Evolutionary conservation across 2,888 invertebrate species (phyloP), one percentile per base, ranked within the genome.

Genomic region (Platyscelio sp.): DNA sequence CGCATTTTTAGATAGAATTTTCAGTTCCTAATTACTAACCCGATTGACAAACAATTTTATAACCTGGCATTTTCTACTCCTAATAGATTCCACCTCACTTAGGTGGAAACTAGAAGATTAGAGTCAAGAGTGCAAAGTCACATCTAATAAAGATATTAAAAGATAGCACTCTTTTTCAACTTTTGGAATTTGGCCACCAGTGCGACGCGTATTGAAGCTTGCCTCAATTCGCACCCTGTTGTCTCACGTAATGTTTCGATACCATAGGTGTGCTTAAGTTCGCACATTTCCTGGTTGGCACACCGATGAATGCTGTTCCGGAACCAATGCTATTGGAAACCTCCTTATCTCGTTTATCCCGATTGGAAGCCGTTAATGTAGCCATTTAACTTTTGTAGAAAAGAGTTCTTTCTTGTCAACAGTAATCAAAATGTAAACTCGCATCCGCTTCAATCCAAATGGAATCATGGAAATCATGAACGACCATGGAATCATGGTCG

Each of bases 71-170:
- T 49, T 20, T 22, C 72, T 56, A 6, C 79, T 67, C 1, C 65
- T 72, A 2, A 63, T 26, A 0, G 70, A 70, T 13, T 46, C 70
- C n/a, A n/a, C n/a, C n/a, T 20, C 78, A 78, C 27, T 61, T 61
- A 20, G 60, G 60, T 15, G 33, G 60, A 22, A 5, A 38, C 20
- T 61, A 24, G 60, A 22, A 61, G 40, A 38, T 22, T 38, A 38
- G 60, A 38, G 38, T 61, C 6, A 61, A 61, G 22, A 61, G 60
- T 38, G 38, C 15, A n/a, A 63, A 63, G 9, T 24, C 63, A 15
- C 63, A 63, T 43, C n/a, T 63, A n/a, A 43, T 24, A 63, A 15
- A 26, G n/a, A 33, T 60, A 20, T 40, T 38, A 13, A 20, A 22
- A 13, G 60, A 22, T 11, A 3, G 22, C 7, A 60, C 60, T 22